Evolutionary conservation across 2,888 invertebrate genomes (phyloP).

Genomic region (Eupithecia tripunctaria): DNA sequence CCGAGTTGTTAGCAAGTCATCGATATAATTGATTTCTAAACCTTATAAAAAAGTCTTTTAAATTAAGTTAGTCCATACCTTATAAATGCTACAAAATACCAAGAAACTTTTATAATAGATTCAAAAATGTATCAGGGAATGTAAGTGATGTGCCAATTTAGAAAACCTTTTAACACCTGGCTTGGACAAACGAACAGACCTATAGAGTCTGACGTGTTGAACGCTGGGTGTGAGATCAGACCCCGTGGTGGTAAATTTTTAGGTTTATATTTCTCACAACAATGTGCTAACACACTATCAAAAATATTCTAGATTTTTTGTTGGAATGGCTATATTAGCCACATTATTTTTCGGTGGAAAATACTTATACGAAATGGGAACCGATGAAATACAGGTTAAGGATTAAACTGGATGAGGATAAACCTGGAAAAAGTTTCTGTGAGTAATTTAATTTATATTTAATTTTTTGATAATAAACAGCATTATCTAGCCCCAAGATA

Average conservation of each 20-base stretch:
- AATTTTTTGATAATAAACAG: no score
- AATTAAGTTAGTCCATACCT: neutral
- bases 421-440: neutral
- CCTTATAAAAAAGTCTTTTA: neutral
- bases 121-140: constrained; percentile 9
- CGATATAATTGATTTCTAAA: neutral
- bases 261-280: neutral
- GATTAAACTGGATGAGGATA: neutral
- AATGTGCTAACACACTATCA: neutral
- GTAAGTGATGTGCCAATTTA: neutral
- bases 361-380: neutral
- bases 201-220: neutral
- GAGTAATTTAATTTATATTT: neutral
- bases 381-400: neutral
- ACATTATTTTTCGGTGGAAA: constrained; percentile 3
- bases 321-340: constrained; percentile 4
- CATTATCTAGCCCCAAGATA: no score
- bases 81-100: neutral
- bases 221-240: neutral
- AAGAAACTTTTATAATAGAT: neutral
- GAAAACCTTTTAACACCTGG: neutral
- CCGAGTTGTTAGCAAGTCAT: neutral
- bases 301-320: constrained; percentile 10
- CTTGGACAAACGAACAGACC: neutral
- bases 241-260: neutral